Evolutionary conservation across 92 coral and sea anemone genomes (phyloP).

Genomic region (Isaurus tuberculatus): DNA sequence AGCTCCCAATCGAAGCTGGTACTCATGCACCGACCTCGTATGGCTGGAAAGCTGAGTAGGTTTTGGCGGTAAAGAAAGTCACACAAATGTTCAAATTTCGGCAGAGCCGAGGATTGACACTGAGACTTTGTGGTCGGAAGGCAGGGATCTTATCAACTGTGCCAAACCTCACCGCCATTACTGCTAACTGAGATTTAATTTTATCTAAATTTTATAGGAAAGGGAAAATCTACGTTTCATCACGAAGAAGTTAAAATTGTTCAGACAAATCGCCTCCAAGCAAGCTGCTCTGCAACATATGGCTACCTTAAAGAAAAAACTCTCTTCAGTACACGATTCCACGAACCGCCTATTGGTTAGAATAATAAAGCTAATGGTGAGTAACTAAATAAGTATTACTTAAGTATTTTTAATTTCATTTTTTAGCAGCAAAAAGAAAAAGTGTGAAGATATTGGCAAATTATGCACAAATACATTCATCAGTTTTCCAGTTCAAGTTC

Average conservation of each 20-base stretch:
- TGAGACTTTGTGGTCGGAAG: no score
- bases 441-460: neutral
- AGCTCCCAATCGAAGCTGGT: no score
- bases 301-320: neutral
- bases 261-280: neutral
- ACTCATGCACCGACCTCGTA: no score
- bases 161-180: neutral
- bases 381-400: neutral
- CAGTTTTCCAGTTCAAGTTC: no score
- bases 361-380: neutral
- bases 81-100: no score
- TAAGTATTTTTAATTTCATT: no score
- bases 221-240: constrained; percentile 6
- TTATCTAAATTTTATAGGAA: neutral
- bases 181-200: neutral
- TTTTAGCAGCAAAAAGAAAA: no score
- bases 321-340: neutral
- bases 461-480: no score
- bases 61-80: no score
- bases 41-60: no score
- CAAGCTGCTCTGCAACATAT: neutral
- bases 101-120: no score
- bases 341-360: neutral
- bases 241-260: neutral
- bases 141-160: neutral